Conservation (phyloP, 2,888 invertebrate species). For the Orthosia cruda region DNA sequence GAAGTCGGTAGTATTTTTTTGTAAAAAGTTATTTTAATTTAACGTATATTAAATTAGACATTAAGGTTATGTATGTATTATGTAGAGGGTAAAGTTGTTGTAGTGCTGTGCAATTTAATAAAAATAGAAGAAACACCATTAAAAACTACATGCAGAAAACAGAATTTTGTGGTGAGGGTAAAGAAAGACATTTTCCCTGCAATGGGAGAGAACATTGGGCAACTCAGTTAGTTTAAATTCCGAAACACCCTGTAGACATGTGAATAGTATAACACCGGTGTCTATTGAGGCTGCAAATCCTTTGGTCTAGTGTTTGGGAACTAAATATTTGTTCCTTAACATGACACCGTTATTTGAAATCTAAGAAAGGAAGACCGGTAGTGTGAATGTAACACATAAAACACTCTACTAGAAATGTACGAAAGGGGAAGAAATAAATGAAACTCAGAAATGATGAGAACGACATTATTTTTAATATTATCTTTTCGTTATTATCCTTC, state of each 20-base stretch:
- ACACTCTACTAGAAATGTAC: conserved; percentile 2
- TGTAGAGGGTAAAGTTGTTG: too few species aligned
- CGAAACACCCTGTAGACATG: not conserved
- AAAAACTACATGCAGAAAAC: too few species aligned
- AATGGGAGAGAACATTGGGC: not conserved
- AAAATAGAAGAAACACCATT: too few species aligned
- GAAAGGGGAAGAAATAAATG: too few species aligned
- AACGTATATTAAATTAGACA: too few species aligned
- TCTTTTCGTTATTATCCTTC: too few species aligned
- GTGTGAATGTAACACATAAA: not conserved
- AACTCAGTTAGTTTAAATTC: not conserved
- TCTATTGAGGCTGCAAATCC: conserved; percentile 18
- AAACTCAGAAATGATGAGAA: not conserved
- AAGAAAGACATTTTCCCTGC: not conserved
- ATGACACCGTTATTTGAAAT: conserved; percentile 10
- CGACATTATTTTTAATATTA: not conserved
- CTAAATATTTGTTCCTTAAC: conserved; percentile 27
- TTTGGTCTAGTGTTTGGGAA: conserved; percentile 22
- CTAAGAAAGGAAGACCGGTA: conserved; percentile 3
- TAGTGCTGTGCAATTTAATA: too few species aligned
- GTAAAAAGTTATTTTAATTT: too few species aligned
- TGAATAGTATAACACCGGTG: conserved; percentile 4
- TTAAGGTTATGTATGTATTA: too few species aligned
- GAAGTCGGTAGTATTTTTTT: too few species aligned
- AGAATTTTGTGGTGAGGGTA: too few species aligned